phyloP scores from a whole-genome alignment of 2,797 vertebrate species.

The Sebastes matsubarae region DNA sequence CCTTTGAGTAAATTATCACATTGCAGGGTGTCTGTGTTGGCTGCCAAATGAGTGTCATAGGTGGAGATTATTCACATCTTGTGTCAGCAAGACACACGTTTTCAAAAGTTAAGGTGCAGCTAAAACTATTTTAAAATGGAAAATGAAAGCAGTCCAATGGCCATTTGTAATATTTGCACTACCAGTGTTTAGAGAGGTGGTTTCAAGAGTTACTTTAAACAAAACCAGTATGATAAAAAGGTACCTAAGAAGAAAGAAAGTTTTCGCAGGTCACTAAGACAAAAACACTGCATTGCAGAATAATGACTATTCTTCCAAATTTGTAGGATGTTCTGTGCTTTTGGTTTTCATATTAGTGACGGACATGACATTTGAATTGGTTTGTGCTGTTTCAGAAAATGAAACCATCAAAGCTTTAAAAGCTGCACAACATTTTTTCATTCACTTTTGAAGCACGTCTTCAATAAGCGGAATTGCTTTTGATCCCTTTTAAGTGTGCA shows the following conservation, averaged over 20 bases:
- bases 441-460: not conserved
- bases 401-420: constrained; percentile 5
- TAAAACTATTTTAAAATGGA: not conserved
- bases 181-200: not conserved
- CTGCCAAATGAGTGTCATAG: not conserved
- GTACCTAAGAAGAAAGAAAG: not conserved
- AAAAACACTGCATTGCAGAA: not conserved
- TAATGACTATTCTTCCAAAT: not conserved
- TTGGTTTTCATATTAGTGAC: not conserved
- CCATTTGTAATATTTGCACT: not conserved
- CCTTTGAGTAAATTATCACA: constrained; percentile 1
- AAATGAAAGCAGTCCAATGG: constrained; percentile 6
- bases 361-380: not conserved
- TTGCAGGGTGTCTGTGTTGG: not conserved
- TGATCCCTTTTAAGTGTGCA: not conserved
- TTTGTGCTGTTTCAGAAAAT: not conserved
- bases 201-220: not conserved
- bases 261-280: not conserved
- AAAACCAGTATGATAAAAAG: not conserved
- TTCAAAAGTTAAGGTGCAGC: not conserved
- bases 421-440: not conserved
- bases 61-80: not conserved
- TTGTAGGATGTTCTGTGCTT: not conserved
- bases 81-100: not conserved
- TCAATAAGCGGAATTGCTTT: not conserved